A percentile compares a stretch with the other conserved stretches of the same genome.
Evolutionary conservation across 2,797 vertebrate species (phyloP).

Genomic region (Aplochiton taeniatus): DNA sequence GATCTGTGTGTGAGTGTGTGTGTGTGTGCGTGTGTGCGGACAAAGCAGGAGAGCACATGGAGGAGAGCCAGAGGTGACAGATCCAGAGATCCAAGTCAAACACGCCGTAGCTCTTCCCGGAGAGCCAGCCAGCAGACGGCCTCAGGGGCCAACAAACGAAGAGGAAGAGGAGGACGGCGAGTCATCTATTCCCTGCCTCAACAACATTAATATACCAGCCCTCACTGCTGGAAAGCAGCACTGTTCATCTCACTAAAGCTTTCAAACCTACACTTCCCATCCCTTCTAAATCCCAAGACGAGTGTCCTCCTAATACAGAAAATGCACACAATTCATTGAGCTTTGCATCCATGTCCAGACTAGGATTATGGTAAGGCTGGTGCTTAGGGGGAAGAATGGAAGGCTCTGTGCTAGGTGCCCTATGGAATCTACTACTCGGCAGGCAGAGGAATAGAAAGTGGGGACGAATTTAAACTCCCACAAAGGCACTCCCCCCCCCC

Average conservation of each 20-base stretch:
- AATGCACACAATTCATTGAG: too few relatives aligned
- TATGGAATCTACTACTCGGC: too few relatives aligned
- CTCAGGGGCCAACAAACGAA: constrained; percentile 39
- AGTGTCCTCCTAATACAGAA: constrained; percentile 8
- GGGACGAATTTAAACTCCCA: constrained; percentile 5
- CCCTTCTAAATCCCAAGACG: too few relatives aligned
- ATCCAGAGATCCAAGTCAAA: constrained; percentile 55
- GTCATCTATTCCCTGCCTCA: constrained; percentile 26
- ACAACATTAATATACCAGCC: constrained; percentile 11
- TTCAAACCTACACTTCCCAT: constrained; percentile 21
- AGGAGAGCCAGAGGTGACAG: constrained; percentile 38
- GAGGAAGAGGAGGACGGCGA: constrained; percentile 29
- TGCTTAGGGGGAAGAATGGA: too few relatives aligned
- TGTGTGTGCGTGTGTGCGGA: not conserved
- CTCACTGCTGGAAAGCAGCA: constrained; percentile 17
- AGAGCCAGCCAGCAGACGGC: constrained; percentile 36
- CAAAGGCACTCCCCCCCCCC: not conserved
- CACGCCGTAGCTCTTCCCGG: constrained; percentile 58
- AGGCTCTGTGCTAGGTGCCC: too few relatives aligned
- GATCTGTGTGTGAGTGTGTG: not conserved
- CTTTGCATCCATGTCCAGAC: too few relatives aligned
- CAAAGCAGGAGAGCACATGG: constrained; percentile 1
- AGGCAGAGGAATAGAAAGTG: too few relatives aligned
- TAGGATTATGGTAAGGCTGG: too few relatives aligned
- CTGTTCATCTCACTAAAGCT: constrained; percentile 46